Evolutionary conservation across 2,797 vertebrate genomes (phyloP), one percentile per base, ranked within the genome.

Genomic region (Simalia tracyae): DNA sequence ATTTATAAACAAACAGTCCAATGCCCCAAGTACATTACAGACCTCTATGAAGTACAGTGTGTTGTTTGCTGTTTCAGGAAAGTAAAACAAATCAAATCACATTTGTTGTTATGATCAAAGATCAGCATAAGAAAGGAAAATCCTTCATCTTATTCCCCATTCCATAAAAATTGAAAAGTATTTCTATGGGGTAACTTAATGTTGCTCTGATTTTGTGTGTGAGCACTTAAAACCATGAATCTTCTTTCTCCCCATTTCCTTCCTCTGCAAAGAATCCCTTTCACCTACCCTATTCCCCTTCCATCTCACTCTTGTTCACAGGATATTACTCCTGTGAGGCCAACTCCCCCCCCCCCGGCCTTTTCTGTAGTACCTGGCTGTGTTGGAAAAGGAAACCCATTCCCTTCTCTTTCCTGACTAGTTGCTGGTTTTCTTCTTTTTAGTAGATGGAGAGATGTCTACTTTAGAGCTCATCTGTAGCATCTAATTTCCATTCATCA

Each of bases 401-500:
- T 93, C 66, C 87, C 91, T 94, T 95, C 19, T 56, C 19, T 68
- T 95, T 89, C 94, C 92, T 89, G 60, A 96, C 86, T 96, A 94
- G 89, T 91, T 95, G 93, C 46, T 66, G 92, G 91, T 97, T 94
- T 63, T 76, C n/a, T 95, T 90, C 93, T 96, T 96, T 90, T 96
- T 96, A 95, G 61, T 95, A 95, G 95, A 94, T 93, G 92, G 72
- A 93, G 94, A 86, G 95, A 96, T 96, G 42, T 81, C 72, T 24
- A 61, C 92, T 89, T 97, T 97, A 96, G 28, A 66, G 96, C 95
- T 97, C 95, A 96, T 94, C 94, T 95, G 91, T 94, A 97, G 96
- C 94, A 97, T 97, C 97, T 98, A 91, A 97, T 97, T 98, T 98
- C 96, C 97, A 97, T 98, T 97, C 93, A 97, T 97, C 96, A 97